Evolutionary conservation across 1,140 invertebrate genomes (phyloP), one percentile per base, ranked within the genome.

Genomic region (Cryptotermes secundus): DNA sequence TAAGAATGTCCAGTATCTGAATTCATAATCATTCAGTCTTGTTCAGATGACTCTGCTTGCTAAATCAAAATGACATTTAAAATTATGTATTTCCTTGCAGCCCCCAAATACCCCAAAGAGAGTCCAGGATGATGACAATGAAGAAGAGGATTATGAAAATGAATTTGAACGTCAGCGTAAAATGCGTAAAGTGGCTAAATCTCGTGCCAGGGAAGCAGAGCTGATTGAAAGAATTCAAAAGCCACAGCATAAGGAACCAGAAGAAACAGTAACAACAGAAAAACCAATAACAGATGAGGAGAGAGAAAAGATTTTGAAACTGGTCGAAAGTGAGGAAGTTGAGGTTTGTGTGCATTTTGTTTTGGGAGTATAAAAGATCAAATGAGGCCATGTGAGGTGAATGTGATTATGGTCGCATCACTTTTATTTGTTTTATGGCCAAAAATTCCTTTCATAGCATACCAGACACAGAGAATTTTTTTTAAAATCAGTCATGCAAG

Each of bases 31-130:
- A 31, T 72, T 31, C 26, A 3, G 14, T 59, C n/a, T 31, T 72
- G 10, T 6, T 14, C 45, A 49, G 3, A 19, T 49, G 14, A 49
- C 45, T 49, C 14, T 19, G 19, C 45, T 19, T 49, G 19, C 22
- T 1, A 14, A 49, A 49, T 49, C 1, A 49, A 49, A 49, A 19
- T 49, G 3, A 49, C 19, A 49, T 49, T 49, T 19, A 49, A 1
- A 49, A 12, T 42, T 42, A 3, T 22, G 45, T 49, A 49, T 9
- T 72, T 83, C 85, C 84, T 86, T 88, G 84, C 86, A 96, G 95
- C 95, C 95, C 31, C 92, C 94, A 80, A 95, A 94, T 87, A 96
- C 95, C 26, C 93, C 95, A 45, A 96, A 96, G 90, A 90, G 95
- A 84, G 93, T 94, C 82, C 53, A 94, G 81, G 93, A 94, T 83